Evolutionary conservation across 2,113 vertebrate genomes (phyloP), one percentile per base, ranked within the genome.

Genomic region (Lagopus muta): DNA sequence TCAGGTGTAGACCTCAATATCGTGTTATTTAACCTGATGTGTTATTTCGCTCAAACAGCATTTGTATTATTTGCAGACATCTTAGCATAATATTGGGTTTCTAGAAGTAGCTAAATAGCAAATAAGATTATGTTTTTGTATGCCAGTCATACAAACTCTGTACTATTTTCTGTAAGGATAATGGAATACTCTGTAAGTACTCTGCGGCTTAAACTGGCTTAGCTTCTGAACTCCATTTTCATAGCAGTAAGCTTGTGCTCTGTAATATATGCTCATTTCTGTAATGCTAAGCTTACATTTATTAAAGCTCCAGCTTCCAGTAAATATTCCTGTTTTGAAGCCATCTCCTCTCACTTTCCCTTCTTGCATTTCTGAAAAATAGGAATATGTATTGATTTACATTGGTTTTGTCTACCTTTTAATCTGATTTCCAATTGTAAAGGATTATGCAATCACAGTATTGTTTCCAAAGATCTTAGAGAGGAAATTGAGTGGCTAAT

Each of bases 161-260:
- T 84, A 42, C 52, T 66, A 13, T 93, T 88, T 60, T 93, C 24
- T 88, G 82, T 11, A 79, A 95, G 74, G 74, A 93, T 95, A 94
- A 92, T 78, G 54, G 83, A 88, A 62, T 73, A 60, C 52, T 28
- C 52, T 54, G 52, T 54, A 54, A 54, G 82, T 90, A 24, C 66
- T 82, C 32, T 88, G 30, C 75, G 71, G 66, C 66, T 95, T 95
- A 92, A 94, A 93, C 58, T 86, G 92, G 72, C 79, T 96, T 96
- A 92, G 72, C 91, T 90, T 89, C 84, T 92, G 92, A 93, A 89
- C 85, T 94, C 84, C 67, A 20, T 94, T 96, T 92, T 94, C 72
- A 43, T 71, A 74, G 64, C 60, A 67, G 72, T 77, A 89, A 91
- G 76, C 34, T 73, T 92, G 55, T 64, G 13, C 82, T 48, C 62